These are phyloP conservation scores for Hypsopygia costalis DNA, from an alignment of 2,888 invertebrate species.

Conservation along the genomic window DNA sequence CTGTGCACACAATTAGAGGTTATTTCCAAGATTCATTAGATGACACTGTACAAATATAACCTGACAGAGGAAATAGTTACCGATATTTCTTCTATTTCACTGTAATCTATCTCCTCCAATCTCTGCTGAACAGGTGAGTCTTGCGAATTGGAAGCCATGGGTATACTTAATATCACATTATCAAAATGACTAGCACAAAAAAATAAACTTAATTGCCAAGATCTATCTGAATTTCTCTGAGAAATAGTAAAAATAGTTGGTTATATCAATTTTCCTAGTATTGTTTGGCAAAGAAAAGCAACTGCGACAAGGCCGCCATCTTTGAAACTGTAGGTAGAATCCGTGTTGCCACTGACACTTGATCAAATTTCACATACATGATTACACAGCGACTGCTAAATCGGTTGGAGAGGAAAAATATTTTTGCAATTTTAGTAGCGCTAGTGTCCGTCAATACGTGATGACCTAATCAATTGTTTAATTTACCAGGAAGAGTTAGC, in stretches of 20 bases:
- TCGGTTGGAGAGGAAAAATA: too few relatives aligned
- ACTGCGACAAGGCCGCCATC: constrained; percentile 78
- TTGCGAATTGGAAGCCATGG: constrained; percentile 78
- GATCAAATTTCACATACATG: too few relatives aligned
- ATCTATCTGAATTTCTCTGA: constrained; percentile 36
- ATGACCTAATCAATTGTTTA: too few relatives aligned
- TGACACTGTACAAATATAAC: background rate
- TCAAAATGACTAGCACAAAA: constrained; percentile 61
- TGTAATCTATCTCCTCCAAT: constrained; percentile 88
- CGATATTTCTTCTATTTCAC: constrained; percentile 87
- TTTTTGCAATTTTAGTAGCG: too few relatives aligned
- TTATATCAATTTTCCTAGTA: constrained; percentile 64
- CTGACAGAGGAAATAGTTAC: constrained; percentile 61
- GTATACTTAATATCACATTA: constrained; percentile 76
- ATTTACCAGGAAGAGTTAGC: too few relatives aligned
- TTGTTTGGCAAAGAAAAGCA: constrained; percentile 76
- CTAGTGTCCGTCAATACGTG: too few relatives aligned
- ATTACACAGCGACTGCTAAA: too few relatives aligned
- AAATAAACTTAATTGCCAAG: constrained; percentile 34
- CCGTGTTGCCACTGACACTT: too few relatives aligned
- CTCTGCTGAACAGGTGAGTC: constrained; percentile 74
- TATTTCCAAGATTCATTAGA: constrained; percentile 2
- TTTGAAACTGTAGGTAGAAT: constrained; percentile 30
- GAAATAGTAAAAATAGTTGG: constrained; percentile 53
- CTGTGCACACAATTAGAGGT: constrained; percentile 63